Percentiles rank a stretch among this genome's conserved stretches.
These are phyloP conservation scores for Eulemur coronatus DNA, from an alignment of 2,797 vertebrate species.

Conservation along the genomic window DNA sequence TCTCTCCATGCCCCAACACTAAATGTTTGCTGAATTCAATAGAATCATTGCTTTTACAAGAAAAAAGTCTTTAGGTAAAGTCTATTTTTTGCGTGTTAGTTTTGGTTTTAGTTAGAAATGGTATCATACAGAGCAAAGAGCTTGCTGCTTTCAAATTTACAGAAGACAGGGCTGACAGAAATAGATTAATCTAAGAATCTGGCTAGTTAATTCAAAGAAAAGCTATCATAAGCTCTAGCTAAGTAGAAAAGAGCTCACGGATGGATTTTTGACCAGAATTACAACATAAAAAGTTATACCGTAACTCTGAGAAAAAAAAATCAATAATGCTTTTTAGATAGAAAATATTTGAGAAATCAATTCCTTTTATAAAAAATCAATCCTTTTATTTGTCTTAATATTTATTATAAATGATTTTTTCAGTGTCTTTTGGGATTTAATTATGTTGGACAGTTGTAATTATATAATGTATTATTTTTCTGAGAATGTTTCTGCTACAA, in stretches of 20 bases:
- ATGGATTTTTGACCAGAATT: constrained; percentile 17
- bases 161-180: not conserved
- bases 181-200: constrained; percentile 1
- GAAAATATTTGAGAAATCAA: constrained; percentile 41
- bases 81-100: not conserved
- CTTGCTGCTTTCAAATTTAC: constrained; percentile 10
- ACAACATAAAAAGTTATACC: not conserved
- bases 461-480: constrained; percentile 32
- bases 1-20: fast-evolving
- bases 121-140: not conserved
- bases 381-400: constrained; percentile 38
- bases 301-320: constrained; percentile 50
- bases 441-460: not conserved
- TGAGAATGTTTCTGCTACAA: not conserved
- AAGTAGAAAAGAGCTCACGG: constrained; percentile 4
- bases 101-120: constrained; percentile 38
- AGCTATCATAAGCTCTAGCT: not conserved
- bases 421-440: not conserved
- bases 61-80: constrained; percentile 16
- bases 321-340: constrained; percentile 16
- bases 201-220: constrained; percentile 38
- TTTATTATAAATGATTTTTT: not conserved
- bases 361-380: not conserved
- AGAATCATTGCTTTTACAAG: not conserved
- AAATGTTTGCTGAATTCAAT: not conserved